Conservation (phyloP, 2,113 vertebrate species). For the Orientallactaga bullata region DNA sequence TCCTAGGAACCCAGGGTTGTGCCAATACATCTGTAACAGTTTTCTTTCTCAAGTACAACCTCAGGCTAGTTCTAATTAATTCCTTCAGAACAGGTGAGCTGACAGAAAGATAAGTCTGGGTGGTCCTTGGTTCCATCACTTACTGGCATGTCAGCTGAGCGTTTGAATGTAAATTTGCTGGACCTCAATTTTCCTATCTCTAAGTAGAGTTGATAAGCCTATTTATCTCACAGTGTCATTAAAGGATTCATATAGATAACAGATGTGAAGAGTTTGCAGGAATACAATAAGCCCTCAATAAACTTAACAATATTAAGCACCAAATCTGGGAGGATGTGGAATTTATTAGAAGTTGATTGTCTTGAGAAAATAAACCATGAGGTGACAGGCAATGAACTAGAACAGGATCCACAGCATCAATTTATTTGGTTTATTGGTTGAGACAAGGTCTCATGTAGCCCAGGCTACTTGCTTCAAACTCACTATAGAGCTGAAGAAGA, state of each 20-base stretch:
- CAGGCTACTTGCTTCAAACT: not conserved
- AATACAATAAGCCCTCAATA: slow-evolving; percentile 10
- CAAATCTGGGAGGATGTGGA: slow-evolving; percentile 9
- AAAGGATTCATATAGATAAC: not conserved
- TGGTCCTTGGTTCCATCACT: not conserved
- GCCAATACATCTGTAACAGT: not conserved
- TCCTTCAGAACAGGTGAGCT: not conserved
- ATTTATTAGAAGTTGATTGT: not conserved
- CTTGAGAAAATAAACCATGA: slow-evolving; percentile 38
- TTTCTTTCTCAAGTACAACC: slow-evolving; percentile 15
- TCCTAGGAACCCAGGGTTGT: not conserved
- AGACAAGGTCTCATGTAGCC: not conserved
- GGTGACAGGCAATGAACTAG: slow-evolving; percentile 40
- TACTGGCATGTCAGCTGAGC: not conserved
- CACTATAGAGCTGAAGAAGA: not conserved
- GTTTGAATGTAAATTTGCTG: not conserved
- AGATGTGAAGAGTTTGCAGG: slow-evolving; percentile 1
- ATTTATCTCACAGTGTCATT: slow-evolving; percentile 18
- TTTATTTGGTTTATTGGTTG: not conserved
- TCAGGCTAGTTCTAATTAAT: not conserved
- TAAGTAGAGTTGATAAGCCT: not conserved
- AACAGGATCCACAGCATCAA: slow-evolving; percentile 12
- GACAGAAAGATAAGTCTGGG: not conserved
- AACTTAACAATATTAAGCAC: slow-evolving; percentile 33
- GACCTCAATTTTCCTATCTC: slow-evolving; percentile 13